A percentile compares a stretch with the other conserved stretches of the same genome.
Conservation (phyloP, 1,140 invertebrate genomes). For the Conopomorpha cramerella region DNA sequence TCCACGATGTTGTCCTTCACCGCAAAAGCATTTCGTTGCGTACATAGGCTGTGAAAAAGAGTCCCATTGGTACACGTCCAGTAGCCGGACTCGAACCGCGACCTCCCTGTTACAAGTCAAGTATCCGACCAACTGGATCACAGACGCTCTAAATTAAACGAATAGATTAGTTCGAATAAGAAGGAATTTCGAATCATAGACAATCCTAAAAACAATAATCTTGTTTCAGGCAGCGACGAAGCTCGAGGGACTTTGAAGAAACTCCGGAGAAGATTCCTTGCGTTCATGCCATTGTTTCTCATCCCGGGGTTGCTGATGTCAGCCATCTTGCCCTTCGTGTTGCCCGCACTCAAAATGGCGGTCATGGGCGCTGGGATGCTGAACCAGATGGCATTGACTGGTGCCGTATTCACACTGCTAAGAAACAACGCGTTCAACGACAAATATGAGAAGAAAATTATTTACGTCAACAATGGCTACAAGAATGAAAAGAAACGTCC, state of each 20-base stretch:
- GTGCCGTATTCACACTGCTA: slow-evolving; percentile 49
- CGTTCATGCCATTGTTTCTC: slow-evolving; percentile 35
- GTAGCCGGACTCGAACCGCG: too few relatives aligned
- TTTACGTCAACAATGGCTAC: slow-evolving; percentile 52
- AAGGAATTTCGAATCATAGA: too few relatives aligned
- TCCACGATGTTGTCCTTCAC: too few relatives aligned
- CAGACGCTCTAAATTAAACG: too few relatives aligned
- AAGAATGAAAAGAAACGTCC: slow-evolving; percentile 21
- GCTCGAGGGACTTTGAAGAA: slow-evolving; percentile 39
- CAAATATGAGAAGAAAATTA: slow-evolving; percentile 37
- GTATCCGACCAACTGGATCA: too few relatives aligned
- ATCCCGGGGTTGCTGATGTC: slow-evolving; percentile 53
- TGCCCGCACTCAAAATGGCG: slow-evolving; percentile 54
- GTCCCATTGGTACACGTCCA: too few relatives aligned
- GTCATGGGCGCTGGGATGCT: slow-evolving; percentile 36
- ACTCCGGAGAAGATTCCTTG: slow-evolving; percentile 33
- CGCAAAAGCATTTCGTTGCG: too few relatives aligned
- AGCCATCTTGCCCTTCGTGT: slow-evolving; percentile 49
- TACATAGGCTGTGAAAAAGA: too few relatives aligned
- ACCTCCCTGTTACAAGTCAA: too few relatives aligned
- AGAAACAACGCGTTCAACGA: slow-evolving; percentile 55
- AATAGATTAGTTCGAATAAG: too few relatives aligned
- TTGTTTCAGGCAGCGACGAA: slow-evolving; percentile 23
- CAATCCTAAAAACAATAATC: too few relatives aligned
- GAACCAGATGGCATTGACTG: slow-evolving; percentile 50